Base-by-base conservation (phyloP, 2,888 invertebrate species). In the Cyclophora albipunctata region DNA sequence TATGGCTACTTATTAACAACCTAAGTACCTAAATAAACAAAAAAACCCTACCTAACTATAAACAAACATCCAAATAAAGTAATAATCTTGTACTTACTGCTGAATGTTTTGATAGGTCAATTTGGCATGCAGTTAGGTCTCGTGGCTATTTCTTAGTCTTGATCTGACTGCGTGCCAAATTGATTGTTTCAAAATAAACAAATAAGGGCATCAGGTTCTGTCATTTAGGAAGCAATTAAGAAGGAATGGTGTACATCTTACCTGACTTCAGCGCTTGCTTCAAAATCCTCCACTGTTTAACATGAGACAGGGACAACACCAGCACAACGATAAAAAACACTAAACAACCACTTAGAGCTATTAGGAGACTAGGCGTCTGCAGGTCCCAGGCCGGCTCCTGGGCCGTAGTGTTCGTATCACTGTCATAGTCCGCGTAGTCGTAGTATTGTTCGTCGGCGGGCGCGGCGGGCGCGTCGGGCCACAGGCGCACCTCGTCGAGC, bases 241-340 rank as follows among this genome's bases (percentile, higher is more conserved):
- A 20, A 20, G 20, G 20, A 20, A 20, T 20, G 20, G 20, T 20
- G 20, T 20, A 20, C 20, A 20, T 20, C 20, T 90, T 78, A 95
- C 95, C 95, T 84, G 93, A 92, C 75, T 93, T 93, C 64, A 94
- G 91, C 69, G 93, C 93, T 70, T 91, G 91, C 81, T 95, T 94
- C 73, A 95, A 91, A 71, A 92, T 90, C 75, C 92, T 91, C 95
- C 95, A 95, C 77, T 95, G 95, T 69, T 92, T 91, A 64, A 94
- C 93, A 74, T 95, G 94, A 69, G 94, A 92, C 66, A 95, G 82
- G 62, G 94, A 93, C 75, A 94, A 92, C 68, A 92, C 91, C 63
- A 94, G 91, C 73, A 94, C 94, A 60, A 93, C 93, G 66, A 93
- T 86, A 88, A 95, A 94, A 89, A 95, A 95, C 72, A 95, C 88